phyloP scores from a whole-genome alignment of 2,113 vertebrate genomes.

The Ictalurus punctatus region DNA sequence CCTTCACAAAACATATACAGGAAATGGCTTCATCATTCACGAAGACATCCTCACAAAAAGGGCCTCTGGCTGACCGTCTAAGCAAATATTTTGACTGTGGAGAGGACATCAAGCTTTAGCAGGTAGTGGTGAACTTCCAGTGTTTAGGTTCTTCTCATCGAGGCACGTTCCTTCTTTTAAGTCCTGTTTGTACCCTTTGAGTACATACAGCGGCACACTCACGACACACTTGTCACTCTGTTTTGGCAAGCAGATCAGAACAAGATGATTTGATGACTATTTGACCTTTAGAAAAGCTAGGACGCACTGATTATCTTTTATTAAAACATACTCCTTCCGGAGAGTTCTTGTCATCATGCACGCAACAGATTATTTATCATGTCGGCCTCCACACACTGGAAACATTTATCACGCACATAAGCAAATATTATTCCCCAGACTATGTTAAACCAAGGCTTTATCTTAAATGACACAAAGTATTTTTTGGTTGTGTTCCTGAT shows the following conservation, averaged over 20 bases:
- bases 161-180: not conserved
- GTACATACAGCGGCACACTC: not conserved
- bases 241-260: not conserved
- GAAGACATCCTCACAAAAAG: constrained; percentile 18
- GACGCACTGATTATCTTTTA: constrained; percentile 19
- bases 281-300: constrained; percentile 27
- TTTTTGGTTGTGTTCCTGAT: not conserved
- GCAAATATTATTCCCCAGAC: not conserved
- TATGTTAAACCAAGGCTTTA: not conserved
- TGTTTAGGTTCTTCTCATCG: constrained; percentile 42
- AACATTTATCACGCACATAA: not conserved
- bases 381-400: not conserved
- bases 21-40: constrained; percentile 44
- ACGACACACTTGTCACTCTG: not conserved
- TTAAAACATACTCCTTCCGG: constrained; percentile 21
- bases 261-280: not conserved
- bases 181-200: constrained; percentile 15
- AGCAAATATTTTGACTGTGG: constrained; percentile 60
- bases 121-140: constrained; percentile 44
- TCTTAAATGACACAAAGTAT: not conserved
- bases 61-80: constrained; percentile 56
- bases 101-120: constrained; percentile 34
- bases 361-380: constrained; percentile 1
- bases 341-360: not conserved
- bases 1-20: constrained; percentile 52